Base-by-base conservation (phyloP, 1,140 invertebrate species). In the Pogonognathellus flavescens region DNA sequence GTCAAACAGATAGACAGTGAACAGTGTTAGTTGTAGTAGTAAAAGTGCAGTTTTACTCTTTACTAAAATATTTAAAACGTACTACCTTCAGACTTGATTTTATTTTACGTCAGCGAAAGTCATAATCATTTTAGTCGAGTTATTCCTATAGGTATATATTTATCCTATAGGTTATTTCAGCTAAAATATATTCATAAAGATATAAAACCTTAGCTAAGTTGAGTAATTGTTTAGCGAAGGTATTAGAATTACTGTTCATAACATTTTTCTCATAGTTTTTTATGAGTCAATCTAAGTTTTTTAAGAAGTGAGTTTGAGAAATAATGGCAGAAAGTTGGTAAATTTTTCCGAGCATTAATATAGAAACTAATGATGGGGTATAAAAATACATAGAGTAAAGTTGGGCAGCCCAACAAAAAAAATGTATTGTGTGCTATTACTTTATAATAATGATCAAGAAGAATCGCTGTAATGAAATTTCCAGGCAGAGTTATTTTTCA, bases 191-290 rank as follows among this genome's bases (percentile, higher is more conserved):
- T 41, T 41, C 31, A 41, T 41, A 41, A 41, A 41, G 31, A 3
- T 41, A 6, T 41, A 6, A 41, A 41, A 41, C 1, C 31, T 41
- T 41, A 41, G 31, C 31, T n/a, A 6, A 41, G 31, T 41, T 41
- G 31, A 41, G 6, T 41, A 41, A 41, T 41, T 41, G 31, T 41
- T 41, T 41, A 41, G 31, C 2, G 31, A 3, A 41, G 31, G 53
- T 10, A 57, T 13, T 57, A 57, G n/a, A 13, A 57, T 57, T 10
- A 14, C 11, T 14, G 53, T 10, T 57, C n/a, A 57, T 57, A 41
- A 41, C 53, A 57, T 57, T 57, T 57, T n/a, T 57, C 11, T 14
- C 53, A 57, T 57, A 57, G n/a, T 57, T 57, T 57, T 57, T 57
- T 57, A 57, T n/a, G 11, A 57, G 53, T 57, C 53, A n/a, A 57